Evolutionary conservation across 2,888 invertebrate genomes (phyloP).

Genomic region (Junonia oenone): DNA sequence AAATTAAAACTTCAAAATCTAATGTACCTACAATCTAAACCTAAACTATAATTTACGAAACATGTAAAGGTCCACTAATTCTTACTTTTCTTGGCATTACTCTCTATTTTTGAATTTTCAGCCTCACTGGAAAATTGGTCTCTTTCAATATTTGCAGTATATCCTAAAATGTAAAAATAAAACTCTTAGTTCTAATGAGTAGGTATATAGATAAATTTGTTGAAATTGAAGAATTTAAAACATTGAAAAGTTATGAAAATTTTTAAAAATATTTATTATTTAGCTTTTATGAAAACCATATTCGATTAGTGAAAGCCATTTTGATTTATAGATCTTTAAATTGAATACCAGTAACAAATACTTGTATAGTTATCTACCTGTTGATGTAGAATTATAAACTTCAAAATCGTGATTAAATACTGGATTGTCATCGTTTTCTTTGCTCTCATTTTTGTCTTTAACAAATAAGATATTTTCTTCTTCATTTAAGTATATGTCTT

Average conservation of each 20-base stretch:
- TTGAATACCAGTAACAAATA: neutral
- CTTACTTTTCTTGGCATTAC: constrained; percentile 3
- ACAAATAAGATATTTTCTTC: neutral
- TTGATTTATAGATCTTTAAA: neutral
- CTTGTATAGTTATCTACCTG: neutral
- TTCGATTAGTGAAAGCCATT: neutral
- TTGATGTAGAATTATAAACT: neutral
- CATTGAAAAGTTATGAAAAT: constrained; percentile 3
- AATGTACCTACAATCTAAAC: constrained; percentile 7
- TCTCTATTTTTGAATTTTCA: neutral
- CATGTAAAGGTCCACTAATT: neutral
- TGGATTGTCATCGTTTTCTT: constrained; percentile 5
- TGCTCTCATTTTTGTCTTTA: constrained; percentile 3
- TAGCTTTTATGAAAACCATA: neutral
- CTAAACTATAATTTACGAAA: neutral
- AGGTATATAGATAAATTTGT: neutral
- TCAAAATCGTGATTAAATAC: constrained; percentile 5
- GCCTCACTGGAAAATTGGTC: neutral
- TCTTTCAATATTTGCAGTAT: neutral
- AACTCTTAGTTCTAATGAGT: constrained; percentile 12
- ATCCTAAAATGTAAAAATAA: constrained; percentile 6
- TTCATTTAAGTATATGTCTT: neutral
- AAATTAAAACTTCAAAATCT: constrained; percentile 3
- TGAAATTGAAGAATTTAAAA: neutral
- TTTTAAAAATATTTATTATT: neutral